Evolutionary conservation across 2,888 invertebrate species (phyloP).

Genomic region (Diloba caeruleocephala): DNA sequence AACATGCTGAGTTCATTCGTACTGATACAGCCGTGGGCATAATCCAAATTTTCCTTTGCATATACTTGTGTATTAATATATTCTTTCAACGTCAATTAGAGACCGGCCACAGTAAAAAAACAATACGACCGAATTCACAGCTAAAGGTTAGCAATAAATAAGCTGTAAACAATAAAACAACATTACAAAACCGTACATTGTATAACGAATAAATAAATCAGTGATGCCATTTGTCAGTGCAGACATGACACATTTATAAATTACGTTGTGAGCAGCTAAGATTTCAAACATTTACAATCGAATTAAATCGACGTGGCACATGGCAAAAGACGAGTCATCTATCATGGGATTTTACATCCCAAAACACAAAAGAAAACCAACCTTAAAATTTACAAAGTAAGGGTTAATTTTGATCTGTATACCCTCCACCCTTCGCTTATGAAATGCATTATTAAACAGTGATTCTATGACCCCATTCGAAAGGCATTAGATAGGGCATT

Average conservation of each 20-base stretch:
- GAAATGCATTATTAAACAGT: conserved; percentile 83
- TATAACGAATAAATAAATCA: conserved; percentile 45
- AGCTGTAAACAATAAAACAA: conserved; percentile 38
- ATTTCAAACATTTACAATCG: conserved; percentile 71
- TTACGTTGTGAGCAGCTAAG: conserved; percentile 51
- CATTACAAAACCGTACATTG: conserved; percentile 33
- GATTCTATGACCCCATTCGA: conserved; percentile 83
- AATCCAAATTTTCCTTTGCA: too few species aligned
- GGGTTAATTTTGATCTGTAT: conserved; percentile 37
- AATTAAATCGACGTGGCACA: conserved; percentile 69
- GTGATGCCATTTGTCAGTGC: conserved; percentile 44
- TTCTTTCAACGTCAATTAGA: conserved; percentile 21
- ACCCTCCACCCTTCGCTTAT: conserved; percentile 58
- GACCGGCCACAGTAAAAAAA: not conserved
- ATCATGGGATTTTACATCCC: conserved; percentile 67
- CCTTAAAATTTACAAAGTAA: conserved; percentile 16
- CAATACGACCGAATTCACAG: conserved; percentile 14
- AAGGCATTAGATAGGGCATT: conserved; percentile 79
- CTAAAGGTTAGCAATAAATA: conserved; percentile 43
- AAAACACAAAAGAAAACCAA: conserved; percentile 13
- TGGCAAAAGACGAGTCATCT: conserved; percentile 73
- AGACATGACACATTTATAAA: conserved; percentile 49
- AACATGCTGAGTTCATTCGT: too few species aligned
- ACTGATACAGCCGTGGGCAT: too few species aligned
- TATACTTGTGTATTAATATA: too few species aligned